Evolutionary conservation across 2,113 vertebrate species (phyloP), one percentile per base, ranked within the genome.

Genomic region (Poeciliopsis turrubarensis): DNA sequence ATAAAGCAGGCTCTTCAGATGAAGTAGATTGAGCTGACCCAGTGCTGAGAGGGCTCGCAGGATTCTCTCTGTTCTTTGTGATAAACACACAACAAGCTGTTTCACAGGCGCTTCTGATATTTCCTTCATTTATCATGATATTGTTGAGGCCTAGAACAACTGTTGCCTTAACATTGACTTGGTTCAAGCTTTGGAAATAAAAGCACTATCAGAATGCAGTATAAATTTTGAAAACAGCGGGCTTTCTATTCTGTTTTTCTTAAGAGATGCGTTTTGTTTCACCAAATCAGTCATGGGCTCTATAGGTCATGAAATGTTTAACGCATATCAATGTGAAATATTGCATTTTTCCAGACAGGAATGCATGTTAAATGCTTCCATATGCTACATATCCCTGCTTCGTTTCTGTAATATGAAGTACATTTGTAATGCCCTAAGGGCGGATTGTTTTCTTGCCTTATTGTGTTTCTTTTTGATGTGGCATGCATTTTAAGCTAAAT

Each of bases 361-460:
- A 88, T 88, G 81, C 57, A 73, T 66, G 41, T 64, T 90, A 93
- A 95, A 85, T 78, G 74, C 74, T 92, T 86, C 92, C 91, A 93
- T 90, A 90, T 94, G 92, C 73, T 82, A 65, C 31, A 74, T 76
- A 26, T 60, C 74, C 27, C 60, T 77, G 22, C 77, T 78, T 87
- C 64, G 75, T 65, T 34, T 31, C 14, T 61, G 30, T 72, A 41
- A 57, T 57, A n/a, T 57, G 2, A 57, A 37, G 41, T n/a, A 9
- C 25, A 17, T 63, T 14, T 41, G 64, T 19, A 32, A 64, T 13
- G 29, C 15, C n/a, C 15, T 17, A n/a, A 57, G 51, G 51, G 25
- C 8, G 9, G 51, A 7, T 65, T 73, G 10, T 73, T 82, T 75
- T 81, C 65, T 65, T 77, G 72, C 41, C 68, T 11, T n/a, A 61